Evolutionary conservation across 2,888 invertebrate species (phyloP).

Genomic region (Rhorus exstirpatorius): DNA sequence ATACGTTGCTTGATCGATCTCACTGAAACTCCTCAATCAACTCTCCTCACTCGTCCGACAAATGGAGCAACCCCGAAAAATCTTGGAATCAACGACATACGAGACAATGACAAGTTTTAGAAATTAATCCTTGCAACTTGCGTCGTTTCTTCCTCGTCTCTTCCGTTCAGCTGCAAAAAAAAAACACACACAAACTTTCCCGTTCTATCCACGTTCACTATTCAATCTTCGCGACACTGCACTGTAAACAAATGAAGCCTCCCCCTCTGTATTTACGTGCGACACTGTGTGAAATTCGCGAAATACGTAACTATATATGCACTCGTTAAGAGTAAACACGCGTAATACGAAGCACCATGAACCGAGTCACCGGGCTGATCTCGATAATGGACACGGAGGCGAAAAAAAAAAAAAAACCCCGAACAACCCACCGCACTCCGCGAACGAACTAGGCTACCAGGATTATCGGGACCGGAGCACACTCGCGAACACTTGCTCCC

Average conservation of each 20-base stretch:
- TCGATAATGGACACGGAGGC: conserved; percentile 45
- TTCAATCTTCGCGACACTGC: conserved; percentile 48
- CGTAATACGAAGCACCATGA: conserved; percentile 54
- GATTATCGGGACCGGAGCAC: conserved; percentile 56
- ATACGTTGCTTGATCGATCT: background rate
- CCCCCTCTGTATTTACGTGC: conserved; percentile 9
- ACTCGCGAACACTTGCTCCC: conserved; percentile 61
- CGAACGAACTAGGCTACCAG: conserved; percentile 64
- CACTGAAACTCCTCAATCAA: background rate
- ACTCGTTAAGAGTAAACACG: conserved; percentile 52
- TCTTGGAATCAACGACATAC: background rate
- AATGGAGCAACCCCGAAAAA: background rate
- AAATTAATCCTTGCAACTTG: conserved; percentile 4
- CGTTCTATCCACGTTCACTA: conserved; percentile 58
- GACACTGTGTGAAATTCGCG: conserved; percentile 23
- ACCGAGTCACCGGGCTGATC: conserved; percentile 48
- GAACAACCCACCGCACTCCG: conserved; percentile 50
- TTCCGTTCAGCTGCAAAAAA: conserved; percentile 49
- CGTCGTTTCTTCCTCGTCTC: background rate
- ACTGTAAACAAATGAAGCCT: conserved; percentile 40
- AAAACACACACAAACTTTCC: conserved; percentile 48
- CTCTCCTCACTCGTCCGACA: background rate
- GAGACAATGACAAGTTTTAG: background rate
- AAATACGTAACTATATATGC: conserved; percentile 8
- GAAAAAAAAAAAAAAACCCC: conserved; percentile 10